Conservation (phyloP, 2,797 vertebrate genomes). For the Lutjanus argentimaculatus region DNA sequence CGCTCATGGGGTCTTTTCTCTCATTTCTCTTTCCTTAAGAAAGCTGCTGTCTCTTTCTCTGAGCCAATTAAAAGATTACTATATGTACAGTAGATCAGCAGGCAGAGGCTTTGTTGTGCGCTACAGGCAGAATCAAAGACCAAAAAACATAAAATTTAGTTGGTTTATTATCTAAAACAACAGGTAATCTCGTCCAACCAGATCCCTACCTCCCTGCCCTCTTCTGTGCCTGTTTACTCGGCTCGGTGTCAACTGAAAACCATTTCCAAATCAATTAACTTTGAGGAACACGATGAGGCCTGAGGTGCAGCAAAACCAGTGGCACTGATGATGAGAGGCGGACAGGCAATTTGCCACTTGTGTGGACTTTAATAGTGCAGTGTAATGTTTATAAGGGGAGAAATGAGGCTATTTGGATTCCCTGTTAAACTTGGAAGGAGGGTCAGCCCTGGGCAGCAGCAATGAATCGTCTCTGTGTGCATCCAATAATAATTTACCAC, state of each 20-base stretch:
- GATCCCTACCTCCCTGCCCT: constrained; percentile 36
- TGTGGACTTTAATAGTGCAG: constrained; percentile 58
- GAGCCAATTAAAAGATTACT: constrained; percentile 68
- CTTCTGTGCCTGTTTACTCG: constrained; percentile 54
- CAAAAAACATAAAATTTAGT: constrained; percentile 33
- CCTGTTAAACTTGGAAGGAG: constrained; percentile 25
- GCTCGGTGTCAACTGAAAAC: constrained; percentile 56
- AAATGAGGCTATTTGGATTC: constrained; percentile 39
- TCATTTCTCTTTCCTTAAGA: constrained; percentile 1
- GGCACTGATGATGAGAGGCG: constrained; percentile 59
- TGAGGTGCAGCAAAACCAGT: constrained; percentile 50
- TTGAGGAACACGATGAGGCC: constrained; percentile 61
- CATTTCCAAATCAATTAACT: constrained; percentile 80
- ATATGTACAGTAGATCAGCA: constrained; percentile 32
- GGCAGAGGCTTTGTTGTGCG: constrained; percentile 30
- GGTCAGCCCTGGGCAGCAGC: not conserved
- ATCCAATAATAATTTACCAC: constrained; percentile 11
- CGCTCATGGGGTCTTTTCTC: constrained; percentile 1
- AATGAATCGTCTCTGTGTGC: not conserved
- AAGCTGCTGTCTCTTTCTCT: constrained; percentile 25
- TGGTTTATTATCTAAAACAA: constrained; percentile 70
- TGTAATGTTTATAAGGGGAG: constrained; percentile 32
- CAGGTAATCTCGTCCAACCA: constrained; percentile 57
- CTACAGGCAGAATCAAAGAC: constrained; percentile 18
- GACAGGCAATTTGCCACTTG: constrained; percentile 71